Evolutionary conservation across 2,888 invertebrate species (phyloP), one percentile per base, ranked within the genome.

Genomic region (Scrobipalpa costella): DNA sequence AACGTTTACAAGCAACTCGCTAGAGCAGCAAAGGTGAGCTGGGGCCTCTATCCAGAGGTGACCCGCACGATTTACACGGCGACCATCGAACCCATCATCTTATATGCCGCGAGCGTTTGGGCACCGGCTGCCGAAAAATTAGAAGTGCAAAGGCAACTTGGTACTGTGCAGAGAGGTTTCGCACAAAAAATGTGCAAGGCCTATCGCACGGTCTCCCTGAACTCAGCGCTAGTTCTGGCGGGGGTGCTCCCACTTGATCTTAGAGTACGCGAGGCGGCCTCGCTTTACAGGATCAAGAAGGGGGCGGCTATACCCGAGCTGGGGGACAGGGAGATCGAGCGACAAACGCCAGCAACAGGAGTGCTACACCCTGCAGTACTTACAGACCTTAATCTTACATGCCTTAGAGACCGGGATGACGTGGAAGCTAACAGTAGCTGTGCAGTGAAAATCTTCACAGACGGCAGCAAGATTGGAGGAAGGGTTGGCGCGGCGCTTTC

Each of bases 241-340:
- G 65, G 66, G 34, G 15, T 70, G 13, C 63, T 67, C 9, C 66
- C 52, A 6, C 21, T 52, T 11, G 52, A 52, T 21, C 19, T 52
- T 3, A 21, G 52, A 3, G 21, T 52, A 7, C 59, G 38, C 0
- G 72, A 74, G 44, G 64, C 61, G 15, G 66, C 67, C 3, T 6
- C 65, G 0, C 59, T 71, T 6, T 72, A 70, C 33, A 67, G 65
- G 60, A 64, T 59, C 2, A 70, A 57, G 63, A 69, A 57, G 34
- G 69, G 15, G 11, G 52, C 21, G 17, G 7, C 19, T 5, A 2
- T 21, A 5, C 21, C 52, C 1, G 11, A 0, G 21, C n/a, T 68
- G n/a, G 66, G 60, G 2, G 71, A 65, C 7, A 27, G 65, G n/a
- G 64, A 68, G 49, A 27, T 71, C 0, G 74, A 73, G 33, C 21